Percentiles rank a stretch among this genome's conserved stretches.
phyloP scores from a whole-genome alignment of 2,113 vertebrate species.

The Geothlypis trichas region DNA sequence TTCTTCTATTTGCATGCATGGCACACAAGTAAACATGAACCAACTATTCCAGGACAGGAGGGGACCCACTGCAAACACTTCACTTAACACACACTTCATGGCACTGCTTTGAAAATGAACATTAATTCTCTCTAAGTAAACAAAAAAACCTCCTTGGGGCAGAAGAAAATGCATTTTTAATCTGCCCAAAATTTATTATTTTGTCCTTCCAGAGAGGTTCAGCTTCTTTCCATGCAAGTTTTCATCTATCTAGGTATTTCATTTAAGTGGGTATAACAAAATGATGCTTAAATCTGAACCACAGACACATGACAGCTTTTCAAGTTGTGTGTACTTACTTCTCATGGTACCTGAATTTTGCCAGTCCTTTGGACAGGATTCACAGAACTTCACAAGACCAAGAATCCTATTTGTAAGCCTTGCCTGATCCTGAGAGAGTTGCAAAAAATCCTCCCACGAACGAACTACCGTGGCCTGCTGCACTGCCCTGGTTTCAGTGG shows the following conservation, averaged over 20 bases:
- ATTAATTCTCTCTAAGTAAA: not conserved
- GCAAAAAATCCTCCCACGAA: not conserved
- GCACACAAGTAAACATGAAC: accelerated
- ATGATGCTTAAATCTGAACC: not conserved
- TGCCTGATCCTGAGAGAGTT: accelerated
- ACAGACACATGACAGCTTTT: not conserved
- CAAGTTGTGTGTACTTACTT: not conserved
- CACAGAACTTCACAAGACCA: not conserved
- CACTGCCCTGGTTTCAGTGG: not conserved
- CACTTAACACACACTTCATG: not conserved
- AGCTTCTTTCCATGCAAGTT: not conserved
- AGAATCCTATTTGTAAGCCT: not conserved
- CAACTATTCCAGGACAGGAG: not conserved
- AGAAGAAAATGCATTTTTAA: not conserved
- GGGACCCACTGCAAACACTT: not conserved
- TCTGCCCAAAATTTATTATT: not conserved
- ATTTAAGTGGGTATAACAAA: not conserved
- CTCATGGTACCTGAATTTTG: not conserved
- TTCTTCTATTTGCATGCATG: not conserved
- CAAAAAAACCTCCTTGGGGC: not conserved
- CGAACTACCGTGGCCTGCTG: accelerated
- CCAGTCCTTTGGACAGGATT: not conserved
- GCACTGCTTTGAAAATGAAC: not conserved
- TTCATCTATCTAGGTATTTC: not conserved
- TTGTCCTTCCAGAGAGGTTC: not conserved